Evolutionary conservation across 2,113 vertebrate genomes (phyloP), one percentile per base, ranked within the genome.

Genomic region (Turnix velox): DNA sequence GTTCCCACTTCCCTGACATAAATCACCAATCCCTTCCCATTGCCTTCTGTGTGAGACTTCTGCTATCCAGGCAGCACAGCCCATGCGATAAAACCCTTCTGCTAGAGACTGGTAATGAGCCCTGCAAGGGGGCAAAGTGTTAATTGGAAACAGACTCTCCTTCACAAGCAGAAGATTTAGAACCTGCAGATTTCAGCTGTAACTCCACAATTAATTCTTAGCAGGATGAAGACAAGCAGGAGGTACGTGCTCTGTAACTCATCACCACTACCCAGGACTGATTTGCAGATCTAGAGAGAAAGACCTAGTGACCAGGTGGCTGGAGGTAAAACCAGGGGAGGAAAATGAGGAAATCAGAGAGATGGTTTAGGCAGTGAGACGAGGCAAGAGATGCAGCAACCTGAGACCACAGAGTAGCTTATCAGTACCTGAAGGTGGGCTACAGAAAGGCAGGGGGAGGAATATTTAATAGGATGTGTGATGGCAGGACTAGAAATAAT

Each of bases 51-150:
- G 28, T 35, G 8, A 48, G 11, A 20, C 7, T 23, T n/a, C 31
- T 0, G 0, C 63, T 0, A 0, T 1, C 31, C 46, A 30, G 66
- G 30, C 42, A 35, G 13, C 2, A 3, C 33, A 62, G 5, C 6
- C 33, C 28, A 42, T 8, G 31, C 33, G 77, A 0, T 28, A 39
- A 80, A 67, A 0, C 10, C 17, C 14, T 49, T 16, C 3, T 40
- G 45, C 15, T 3, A 5, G 33, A 10, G 10, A 25, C 28, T 23
- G 51, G 12, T 35, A 74, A 78, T 17, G 31, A 91, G 18, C 15
- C 22, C 51, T 58, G 65, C 3, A 2, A 69, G 10, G 28, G 52
- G 46, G 17, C 2, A 4, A 62, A 43, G 40, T 5, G 49, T 86
- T 91, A 73, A 91, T 20, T 49, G 68, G 72, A 66, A 81, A 42